Evolutionary conservation across 2,797 vertebrate genomes (phyloP), one percentile per base, ranked within the genome.

Genomic region (Ataeniobius toweri): DNA sequence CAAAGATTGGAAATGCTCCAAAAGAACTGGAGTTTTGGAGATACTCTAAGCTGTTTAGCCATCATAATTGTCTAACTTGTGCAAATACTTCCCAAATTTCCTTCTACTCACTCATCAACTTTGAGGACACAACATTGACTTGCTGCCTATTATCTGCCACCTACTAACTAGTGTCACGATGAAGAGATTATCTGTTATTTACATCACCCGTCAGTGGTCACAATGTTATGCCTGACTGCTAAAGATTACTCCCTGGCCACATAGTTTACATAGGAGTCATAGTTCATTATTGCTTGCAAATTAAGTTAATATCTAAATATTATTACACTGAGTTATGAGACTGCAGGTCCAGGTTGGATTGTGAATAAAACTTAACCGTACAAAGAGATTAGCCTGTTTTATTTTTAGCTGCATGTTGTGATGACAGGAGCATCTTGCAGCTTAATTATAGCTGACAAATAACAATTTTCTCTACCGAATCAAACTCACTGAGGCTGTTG

Each of bases 401-500:
- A 69, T 74, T 82, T 76, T 69, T 58, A 73, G 46, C 50, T 61
- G 28, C 39, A 22, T 76, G 61, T 74, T 68, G 14, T 9, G 81
- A 63, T 71, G 61, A 74, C 63, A 56, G 16, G 75, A 71, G 78
- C 48, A 58, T 81, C 46, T 77, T 56, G 22, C 46, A 16, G 50
- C 58, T 77, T 70, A 82, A 70, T 83, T 39, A 39, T 73, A 72
- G 79, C 22, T 73, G 46, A 83, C 84, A 73, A 88, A 77, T 85
- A 82, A 77, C 77, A 20, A 80, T 8, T 44, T 58, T 48, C 28
- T 76, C 22, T 53, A 2, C 75, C 56, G 79, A 91, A 65, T 89
- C 79, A 85, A 83, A 77, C 79, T 51, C 80, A 79, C 71, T 55
- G 87, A 83, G 78, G 69, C 88, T 89, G 87, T 88, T 73, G 77